These are phyloP conservation scores for Ameiurus melas DNA, from an alignment of 2,113 vertebrate species.

Conservation along the genomic window DNA sequence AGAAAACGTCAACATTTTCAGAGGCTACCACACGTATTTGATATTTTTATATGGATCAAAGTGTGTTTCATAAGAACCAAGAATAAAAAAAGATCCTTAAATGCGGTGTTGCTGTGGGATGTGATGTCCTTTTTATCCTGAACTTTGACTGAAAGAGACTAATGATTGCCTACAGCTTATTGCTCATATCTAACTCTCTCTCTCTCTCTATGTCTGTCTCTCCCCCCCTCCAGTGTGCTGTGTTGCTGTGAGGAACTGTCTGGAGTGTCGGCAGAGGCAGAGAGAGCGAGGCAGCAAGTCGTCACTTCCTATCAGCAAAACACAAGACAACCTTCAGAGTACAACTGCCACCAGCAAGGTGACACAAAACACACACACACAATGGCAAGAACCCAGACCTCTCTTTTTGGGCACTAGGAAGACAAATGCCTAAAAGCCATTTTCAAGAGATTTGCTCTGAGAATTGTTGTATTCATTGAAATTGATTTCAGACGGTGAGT, in stretches of 20 bases:
- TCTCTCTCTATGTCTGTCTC: background rate
- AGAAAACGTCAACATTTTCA: background rate
- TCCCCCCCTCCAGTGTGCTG: slow-evolving; percentile 83
- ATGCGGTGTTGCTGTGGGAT: background rate
- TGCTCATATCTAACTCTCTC: background rate
- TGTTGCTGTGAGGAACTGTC: slow-evolving; percentile 95
- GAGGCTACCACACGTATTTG: background rate
- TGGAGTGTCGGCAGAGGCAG: slow-evolving; percentile 94
- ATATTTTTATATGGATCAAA: background rate
- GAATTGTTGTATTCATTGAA: background rate
- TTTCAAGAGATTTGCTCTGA: background rate
- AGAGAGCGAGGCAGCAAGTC: slow-evolving; percentile 88
- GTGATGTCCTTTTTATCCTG: background rate
- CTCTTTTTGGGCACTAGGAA: background rate
- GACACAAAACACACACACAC: slow-evolving; percentile 35
- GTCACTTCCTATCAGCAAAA: slow-evolving; percentile 82
- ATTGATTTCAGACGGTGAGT: background rate
- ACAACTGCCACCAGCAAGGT: slow-evolving; percentile 83
- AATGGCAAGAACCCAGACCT: background rate
- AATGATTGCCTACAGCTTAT: background rate
- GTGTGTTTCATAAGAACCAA: background rate
- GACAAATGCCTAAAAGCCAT: background rate
- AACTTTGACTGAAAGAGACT: background rate
- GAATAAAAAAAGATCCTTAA: background rate
- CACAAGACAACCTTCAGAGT: slow-evolving; percentile 85